A percentile compares a stretch with the other conserved stretches of the same genome.
phyloP scores from a whole-genome alignment of 2,888 invertebrate species.

The Sericinus montela region DNA sequence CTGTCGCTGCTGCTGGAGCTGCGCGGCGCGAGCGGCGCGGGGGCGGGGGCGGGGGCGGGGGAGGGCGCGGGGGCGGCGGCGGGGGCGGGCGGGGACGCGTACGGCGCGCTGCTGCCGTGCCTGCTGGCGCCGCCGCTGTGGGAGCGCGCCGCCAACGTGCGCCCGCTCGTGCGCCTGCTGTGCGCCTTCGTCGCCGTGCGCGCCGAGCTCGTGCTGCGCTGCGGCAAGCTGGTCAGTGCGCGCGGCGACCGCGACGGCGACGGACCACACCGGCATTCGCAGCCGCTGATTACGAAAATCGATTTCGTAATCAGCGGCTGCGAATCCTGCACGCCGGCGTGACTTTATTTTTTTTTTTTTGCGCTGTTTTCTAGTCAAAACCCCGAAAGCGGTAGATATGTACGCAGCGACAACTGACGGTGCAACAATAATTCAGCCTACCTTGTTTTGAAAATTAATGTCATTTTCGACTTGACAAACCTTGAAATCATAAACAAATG shows the following conservation, averaged over 20 bases:
- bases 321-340: too few relatives aligned
- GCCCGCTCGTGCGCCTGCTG: conserved; percentile 94
- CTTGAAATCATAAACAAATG: too few relatives aligned
- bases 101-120: conserved; percentile 93
- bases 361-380: too few relatives aligned
- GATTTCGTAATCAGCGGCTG: too few relatives aligned
- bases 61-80: conserved; percentile 79
- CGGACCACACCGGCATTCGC: too few relatives aligned
- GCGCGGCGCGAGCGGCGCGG: conserved; percentile 52
- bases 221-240: conserved; percentile 83
- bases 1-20: conserved; percentile 93
- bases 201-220: conserved; percentile 57
- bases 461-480: too few relatives aligned
- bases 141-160: conserved; percentile 96
- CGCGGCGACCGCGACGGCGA: not conserved
- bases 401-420: too few relatives aligned
- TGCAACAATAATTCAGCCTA: too few relatives aligned
- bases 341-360: too few relatives aligned
- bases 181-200: conserved; percentile 87
- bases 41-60: conserved; percentile 57
- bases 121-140: conserved; percentile 94
- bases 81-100: conserved; percentile 84
- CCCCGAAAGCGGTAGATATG: too few relatives aligned
- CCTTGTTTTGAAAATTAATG: too few relatives aligned
- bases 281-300: too few relatives aligned